Evolutionary conservation across 2,888 invertebrate genomes (phyloP).

Genomic region (Ophonus ardosiacus): DNA sequence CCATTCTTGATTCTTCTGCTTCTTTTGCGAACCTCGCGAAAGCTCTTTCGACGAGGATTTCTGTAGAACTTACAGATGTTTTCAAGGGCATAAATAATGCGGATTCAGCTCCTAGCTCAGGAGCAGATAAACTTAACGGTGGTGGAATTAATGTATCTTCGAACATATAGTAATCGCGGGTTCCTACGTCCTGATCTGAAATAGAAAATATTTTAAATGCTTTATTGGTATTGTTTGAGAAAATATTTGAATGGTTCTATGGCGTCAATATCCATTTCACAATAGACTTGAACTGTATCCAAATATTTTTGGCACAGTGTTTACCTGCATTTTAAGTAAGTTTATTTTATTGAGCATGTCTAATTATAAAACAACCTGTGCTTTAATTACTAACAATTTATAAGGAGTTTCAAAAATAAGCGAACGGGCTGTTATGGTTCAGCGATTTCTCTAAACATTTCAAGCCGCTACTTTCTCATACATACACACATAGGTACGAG

Average conservation of each 20-base stretch:
- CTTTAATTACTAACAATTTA: neutral
- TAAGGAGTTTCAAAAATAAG: neutral
- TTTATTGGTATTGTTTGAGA: neutral
- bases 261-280: slow-evolving; percentile 46
- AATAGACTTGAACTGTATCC: slow-evolving; percentile 35
- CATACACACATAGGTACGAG: no score
- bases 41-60: slow-evolving; percentile 88
- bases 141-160: slow-evolving; percentile 86
- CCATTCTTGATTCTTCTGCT: slow-evolving; percentile 82
- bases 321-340: slow-evolving; percentile 30
- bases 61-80: slow-evolving; percentile 88
- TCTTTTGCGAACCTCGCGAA: slow-evolving; percentile 90
- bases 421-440: neutral
- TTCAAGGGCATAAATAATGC: slow-evolving; percentile 79
- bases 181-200: slow-evolving; percentile 52
- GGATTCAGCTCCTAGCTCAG: slow-evolving; percentile 84
- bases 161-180: slow-evolving; percentile 77
- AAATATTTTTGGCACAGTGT: slow-evolving; percentile 34
- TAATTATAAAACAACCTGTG: slow-evolving; percentile 20
- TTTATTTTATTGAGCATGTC: neutral
- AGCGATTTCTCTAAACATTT: neutral
- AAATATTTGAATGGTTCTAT: neutral
- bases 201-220: slow-evolving; percentile 10
- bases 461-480: no score
- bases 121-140: slow-evolving; percentile 89